phyloP scores from a whole-genome alignment of 2,113 vertebrate species.

The Macheiramphus alcinus region DNA sequence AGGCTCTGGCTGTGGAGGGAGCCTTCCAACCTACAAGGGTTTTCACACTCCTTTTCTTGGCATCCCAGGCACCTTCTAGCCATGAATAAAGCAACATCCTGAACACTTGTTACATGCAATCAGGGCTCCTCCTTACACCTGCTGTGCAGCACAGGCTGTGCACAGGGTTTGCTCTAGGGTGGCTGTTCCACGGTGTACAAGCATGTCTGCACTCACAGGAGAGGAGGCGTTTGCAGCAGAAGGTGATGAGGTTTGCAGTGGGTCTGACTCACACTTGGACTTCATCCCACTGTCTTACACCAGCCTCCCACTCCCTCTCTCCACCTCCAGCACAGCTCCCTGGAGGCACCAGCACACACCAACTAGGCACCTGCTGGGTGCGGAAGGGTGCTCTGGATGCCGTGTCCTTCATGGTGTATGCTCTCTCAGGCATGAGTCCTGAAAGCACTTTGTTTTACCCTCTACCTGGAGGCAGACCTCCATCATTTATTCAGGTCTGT shows the following conservation, averaged over 20 bases:
- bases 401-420: rapidly evolving
- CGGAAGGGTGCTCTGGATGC: neutral
- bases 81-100: neutral
- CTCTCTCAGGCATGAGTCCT: neutral
- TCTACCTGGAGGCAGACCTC: neutral
- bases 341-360: neutral
- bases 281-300: neutral
- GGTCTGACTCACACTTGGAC: neutral
- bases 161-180: neutral
- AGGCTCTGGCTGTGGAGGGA: neutral
- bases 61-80: neutral
- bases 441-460: neutral
- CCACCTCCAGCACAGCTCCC: neutral
- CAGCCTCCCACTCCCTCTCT: neutral
- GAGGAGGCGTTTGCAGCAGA: neutral
- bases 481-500: neutral
- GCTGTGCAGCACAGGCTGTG: neutral
- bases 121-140: neutral
- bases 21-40: neutral
- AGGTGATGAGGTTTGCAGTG: neutral
- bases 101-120: rapidly evolving
- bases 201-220: rapidly evolving
- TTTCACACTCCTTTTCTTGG: neutral
- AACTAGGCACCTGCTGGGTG: neutral
- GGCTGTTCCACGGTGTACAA: rapidly evolving